Conservation (phyloP, 1,140 invertebrate species). For the Laodelphax striatellus region DNA sequence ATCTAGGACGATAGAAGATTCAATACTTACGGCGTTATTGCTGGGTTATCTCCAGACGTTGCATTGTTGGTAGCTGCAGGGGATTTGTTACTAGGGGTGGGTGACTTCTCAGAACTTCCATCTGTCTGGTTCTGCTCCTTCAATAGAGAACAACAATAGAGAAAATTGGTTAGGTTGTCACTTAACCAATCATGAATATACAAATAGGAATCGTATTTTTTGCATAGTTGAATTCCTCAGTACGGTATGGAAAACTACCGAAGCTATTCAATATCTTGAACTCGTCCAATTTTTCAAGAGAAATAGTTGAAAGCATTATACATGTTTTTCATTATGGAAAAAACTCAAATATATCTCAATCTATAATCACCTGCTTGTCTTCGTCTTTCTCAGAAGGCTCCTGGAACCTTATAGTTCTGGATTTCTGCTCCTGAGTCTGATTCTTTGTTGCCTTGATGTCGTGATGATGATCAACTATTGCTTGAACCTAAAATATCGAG, state of each 20-base stretch:
- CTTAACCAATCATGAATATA: too few relatives aligned
- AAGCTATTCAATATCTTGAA: too few relatives aligned
- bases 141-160: background rate
- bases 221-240: too few relatives aligned
- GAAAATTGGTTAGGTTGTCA: too few relatives aligned
- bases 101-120: conserved; percentile 16
- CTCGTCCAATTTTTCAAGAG: too few relatives aligned
- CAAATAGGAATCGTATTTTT: too few relatives aligned
- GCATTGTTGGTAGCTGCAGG: conserved; percentile 6
- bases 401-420: conserved; percentile 56
- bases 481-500: conserved; percentile 56
- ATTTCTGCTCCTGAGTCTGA: conserved; percentile 58
- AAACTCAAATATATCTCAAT: too few relatives aligned
- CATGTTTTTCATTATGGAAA: too few relatives aligned
- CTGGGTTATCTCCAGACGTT: conserved; percentile 28
- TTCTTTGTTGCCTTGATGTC: conserved; percentile 72
- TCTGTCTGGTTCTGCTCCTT: conserved; percentile 20
- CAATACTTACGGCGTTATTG: conserved; percentile 42
- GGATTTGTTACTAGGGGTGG: background rate
- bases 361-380: conserved; percentile 18
- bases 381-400: conserved; percentile 42
- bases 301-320: too few relatives aligned
- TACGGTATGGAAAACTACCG: too few relatives aligned
- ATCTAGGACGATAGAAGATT: too few relatives aligned
- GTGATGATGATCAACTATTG: conserved; percentile 79